Evolutionary conservation across 2,888 invertebrate species (phyloP), one percentile per base, ranked within the genome.

Genomic region (Cactoblastis cactorum): DNA sequence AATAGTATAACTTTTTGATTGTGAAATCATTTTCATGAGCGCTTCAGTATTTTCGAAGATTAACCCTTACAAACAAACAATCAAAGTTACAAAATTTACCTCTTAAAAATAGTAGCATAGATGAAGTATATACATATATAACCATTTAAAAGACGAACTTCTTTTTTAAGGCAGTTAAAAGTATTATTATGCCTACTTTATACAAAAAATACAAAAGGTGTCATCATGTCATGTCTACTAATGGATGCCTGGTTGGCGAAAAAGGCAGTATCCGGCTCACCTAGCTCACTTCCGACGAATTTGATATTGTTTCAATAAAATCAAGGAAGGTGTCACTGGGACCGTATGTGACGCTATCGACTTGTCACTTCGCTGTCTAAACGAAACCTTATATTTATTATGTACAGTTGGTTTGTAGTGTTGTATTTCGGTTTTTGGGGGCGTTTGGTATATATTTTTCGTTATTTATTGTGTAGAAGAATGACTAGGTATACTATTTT

Each of bases 211-310:
- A 41, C 11, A 45, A 3, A 45, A 12, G 63, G 67, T 61, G 66
- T 75, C 76, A 71, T 74, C 71, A 74, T 65, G 79, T 80, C 80
- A 78, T 69, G 70, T 62, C 69, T 84, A 73, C 69, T 81, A 82
- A 83, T 83, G 83, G 81, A 81, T 71, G 74, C 69, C 1, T 69
- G 70, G 74, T 73, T 74, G 73, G 46, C 34, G 19, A 9, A 19
- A 47, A 80, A 77, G 85, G 84, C 83, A 82, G 76, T 87, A 86
- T 87, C 84, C 82, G 72, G 82, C 53, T 79, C 86, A 82, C 82
- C 87, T 83, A 69, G 77, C 69, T 69, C 69, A 83, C 80, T 87
- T 88, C 88, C 88, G 80, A 63, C 72, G 85, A 75, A 85, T 86
- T 80, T 77, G 87, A 85, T 88, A 86, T 85, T 80, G 80, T 78